Evolutionary conservation across 1,140 invertebrate genomes (phyloP).

Genomic region (Ganaspis sp.): DNA sequence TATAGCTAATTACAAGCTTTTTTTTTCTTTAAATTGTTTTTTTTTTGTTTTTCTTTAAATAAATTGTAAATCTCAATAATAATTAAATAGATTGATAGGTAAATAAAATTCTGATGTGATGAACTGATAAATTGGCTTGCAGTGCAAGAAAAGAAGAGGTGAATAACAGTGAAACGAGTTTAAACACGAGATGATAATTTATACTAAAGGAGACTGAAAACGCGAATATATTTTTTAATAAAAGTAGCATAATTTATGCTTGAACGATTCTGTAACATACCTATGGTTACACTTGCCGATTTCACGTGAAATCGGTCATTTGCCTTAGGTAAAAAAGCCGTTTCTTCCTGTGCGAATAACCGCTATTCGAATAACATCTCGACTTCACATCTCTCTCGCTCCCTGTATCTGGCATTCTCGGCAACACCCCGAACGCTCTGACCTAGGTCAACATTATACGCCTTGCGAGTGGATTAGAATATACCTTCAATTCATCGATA

Average conservation of each 20-base stretch:
- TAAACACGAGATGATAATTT: not conserved
- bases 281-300: not conserved
- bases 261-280: conserved; percentile 9
- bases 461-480: conserved; percentile 26
- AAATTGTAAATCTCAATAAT: no score
- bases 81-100: no score
- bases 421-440: conserved; percentile 21
- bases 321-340: not conserved
- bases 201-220: not conserved
- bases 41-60: no score
- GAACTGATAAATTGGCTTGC: no score
- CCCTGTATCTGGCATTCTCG: conserved; percentile 11
- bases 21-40: no score
- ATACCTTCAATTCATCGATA: not conserved
- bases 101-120: no score
- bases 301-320: conserved; percentile 10
- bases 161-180: no score
- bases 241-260: not conserved
- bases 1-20: no score
- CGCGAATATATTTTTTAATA: not conserved
- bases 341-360: conserved; percentile 22
- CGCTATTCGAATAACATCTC: conserved; percentile 22
- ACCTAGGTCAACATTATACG: conserved; percentile 7
- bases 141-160: no score
- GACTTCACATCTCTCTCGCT: conserved; percentile 4